These are phyloP conservation scores for Hypomesus transpacificus DNA, from an alignment of 2,113 vertebrate species.

Conservation along the genomic window DNA sequence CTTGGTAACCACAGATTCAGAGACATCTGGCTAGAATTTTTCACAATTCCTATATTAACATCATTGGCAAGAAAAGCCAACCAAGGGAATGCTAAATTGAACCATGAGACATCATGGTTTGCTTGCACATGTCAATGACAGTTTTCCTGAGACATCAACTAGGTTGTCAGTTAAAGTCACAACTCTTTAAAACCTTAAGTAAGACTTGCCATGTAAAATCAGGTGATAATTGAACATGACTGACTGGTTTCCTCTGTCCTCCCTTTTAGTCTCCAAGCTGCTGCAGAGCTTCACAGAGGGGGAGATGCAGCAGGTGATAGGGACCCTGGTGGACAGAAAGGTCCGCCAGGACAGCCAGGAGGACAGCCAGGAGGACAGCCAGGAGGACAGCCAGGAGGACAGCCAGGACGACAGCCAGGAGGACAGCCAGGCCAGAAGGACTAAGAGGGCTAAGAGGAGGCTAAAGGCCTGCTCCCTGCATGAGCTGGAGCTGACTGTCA, in stretches of 20 bases:
- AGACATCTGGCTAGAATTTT: no score
- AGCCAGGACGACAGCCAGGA: slow-evolving; percentile 37
- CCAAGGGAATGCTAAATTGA: no score
- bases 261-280: slow-evolving; percentile 78
- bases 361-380: slow-evolving; percentile 20
- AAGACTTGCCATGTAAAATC: background rate
- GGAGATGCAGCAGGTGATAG: slow-evolving; percentile 81
- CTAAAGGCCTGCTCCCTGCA: slow-evolving; percentile 73
- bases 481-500: slow-evolving; percentile 86
- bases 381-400: slow-evolving; percentile 24
- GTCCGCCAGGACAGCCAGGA: slow-evolving; percentile 5
- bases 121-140: background rate
- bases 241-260: background rate
- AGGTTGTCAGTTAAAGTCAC: no score
- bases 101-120: background rate
- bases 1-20: background rate
- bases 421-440: slow-evolving; percentile 65
- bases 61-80: no score
- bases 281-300: slow-evolving; percentile 92
- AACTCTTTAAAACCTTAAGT: no score
- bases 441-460: slow-evolving; percentile 75
- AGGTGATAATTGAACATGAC: background rate
- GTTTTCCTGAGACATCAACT: background rate
- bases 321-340: slow-evolving; percentile 74
- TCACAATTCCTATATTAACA: no score